phyloP scores from a whole-genome alignment of 2,888 invertebrate species.

The Drosophila koepferae region DNA sequence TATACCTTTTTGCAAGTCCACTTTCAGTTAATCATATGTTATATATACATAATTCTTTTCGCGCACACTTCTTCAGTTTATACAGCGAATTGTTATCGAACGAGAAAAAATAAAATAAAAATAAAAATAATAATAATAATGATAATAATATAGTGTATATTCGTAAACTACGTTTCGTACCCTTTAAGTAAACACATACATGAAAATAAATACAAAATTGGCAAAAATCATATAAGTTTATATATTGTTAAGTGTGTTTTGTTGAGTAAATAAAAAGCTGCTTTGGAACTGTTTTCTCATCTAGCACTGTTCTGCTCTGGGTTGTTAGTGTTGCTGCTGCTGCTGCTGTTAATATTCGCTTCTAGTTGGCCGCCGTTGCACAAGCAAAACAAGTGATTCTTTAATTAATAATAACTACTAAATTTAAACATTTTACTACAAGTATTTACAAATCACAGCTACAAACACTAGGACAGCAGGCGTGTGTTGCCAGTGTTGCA shows the following conservation, averaged over 20 bases:
- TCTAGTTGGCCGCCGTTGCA: conserved; percentile 39
- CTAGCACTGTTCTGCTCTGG: conserved; percentile 16
- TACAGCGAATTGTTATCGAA: conserved; percentile 26
- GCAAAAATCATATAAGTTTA: conserved; percentile 45
- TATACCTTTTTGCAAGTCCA: conserved; percentile 58
- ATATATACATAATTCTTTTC: conserved; percentile 51
- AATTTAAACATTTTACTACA: conserved; percentile 77
- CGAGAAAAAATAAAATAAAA: conserved; percentile 29
- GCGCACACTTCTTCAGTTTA: conserved; percentile 33
- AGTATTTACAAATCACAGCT: conserved; percentile 77
- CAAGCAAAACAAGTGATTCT: conserved; percentile 54
- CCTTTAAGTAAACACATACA: conserved; percentile 51
- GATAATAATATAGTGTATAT: background rate
- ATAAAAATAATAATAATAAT: background rate
- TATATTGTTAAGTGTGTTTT: conserved; percentile 20
- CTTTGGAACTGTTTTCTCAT: conserved; percentile 37
- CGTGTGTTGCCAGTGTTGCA: conserved; percentile 55
- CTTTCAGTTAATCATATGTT: conserved; percentile 35
- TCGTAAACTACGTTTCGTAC: conserved; percentile 28
- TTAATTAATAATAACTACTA: conserved; percentile 71
- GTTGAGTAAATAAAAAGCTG: conserved; percentile 60
- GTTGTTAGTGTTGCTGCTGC: conserved; percentile 6
- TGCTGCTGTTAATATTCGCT: conserved; percentile 12
- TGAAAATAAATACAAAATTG: conserved; percentile 75
- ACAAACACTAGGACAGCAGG: conserved; percentile 68